Base-by-base conservation (phyloP, 2,888 invertebrate species). In the Thelaira solivaga region DNA sequence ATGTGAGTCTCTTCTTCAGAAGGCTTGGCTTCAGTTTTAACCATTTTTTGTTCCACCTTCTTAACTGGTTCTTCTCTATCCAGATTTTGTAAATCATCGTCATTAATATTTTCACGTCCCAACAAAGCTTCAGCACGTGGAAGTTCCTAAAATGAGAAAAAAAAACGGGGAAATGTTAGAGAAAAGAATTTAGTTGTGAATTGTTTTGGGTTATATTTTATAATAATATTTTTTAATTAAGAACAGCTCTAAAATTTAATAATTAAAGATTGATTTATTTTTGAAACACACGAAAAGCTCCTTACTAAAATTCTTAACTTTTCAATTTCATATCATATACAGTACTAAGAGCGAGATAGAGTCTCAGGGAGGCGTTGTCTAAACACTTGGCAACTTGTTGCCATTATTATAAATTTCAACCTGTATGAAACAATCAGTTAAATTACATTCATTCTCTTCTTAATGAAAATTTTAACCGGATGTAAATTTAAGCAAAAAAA, bases 81-180 rank as follows among this genome's bases (percentile, higher is more conserved):
- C 29, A 88, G 81, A 80, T 76, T 86, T 77, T 89, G 88, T 68
- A 88, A 81, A 39, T 87, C 86, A 10, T 78, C 84, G 34, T 87
- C 87, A 47, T 86, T 86, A 59, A 82, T 81, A 57, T 85, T 86
- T 78, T 90, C 89, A 69, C 89, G 88, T 67, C 89, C 88, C 80
- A 90, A 82, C 75, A 89, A 83, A 72, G 89, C 89, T 82, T 89
- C 89, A 78, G 89, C 88, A 69, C 88, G 86, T 74, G 89, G 89
- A 72, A 89, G 83, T 83, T 89, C 89, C 89, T 89, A 24, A 11
- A 84, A 83, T 76, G 39, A 43, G 11, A 53, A 20, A 22, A 47
- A 10, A 4, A 6, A n/a, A 7, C 8, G 24, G 1, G 13, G 10
- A 18, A 24, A 11, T 13, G 3, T n/a, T 22, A 36, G 13, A 8